Evolutionary conservation across 2,888 invertebrate species (phyloP).

Genomic region (Tillus elongatus): DNA sequence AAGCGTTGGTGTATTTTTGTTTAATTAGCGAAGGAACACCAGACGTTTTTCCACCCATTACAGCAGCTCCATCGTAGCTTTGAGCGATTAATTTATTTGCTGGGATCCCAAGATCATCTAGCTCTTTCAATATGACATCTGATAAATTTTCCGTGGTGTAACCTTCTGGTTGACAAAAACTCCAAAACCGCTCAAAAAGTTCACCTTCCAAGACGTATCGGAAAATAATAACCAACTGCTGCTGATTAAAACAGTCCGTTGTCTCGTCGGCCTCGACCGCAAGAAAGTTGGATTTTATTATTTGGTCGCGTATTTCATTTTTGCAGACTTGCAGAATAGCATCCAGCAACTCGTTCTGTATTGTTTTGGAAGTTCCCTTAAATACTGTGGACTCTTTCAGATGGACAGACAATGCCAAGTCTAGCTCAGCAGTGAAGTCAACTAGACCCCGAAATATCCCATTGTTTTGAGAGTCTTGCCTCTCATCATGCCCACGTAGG

Average conservation of each 20-base stretch:
- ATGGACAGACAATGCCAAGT: conserved; percentile 11
- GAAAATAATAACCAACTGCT: conserved; percentile 24
- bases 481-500: conserved; percentile 24
- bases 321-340: conserved; percentile 27
- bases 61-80: conserved; percentile 27
- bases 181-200: conserved; percentile 23
- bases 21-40: conserved; percentile 26
- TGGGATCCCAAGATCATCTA: conserved; percentile 8
- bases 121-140: conserved; percentile 14
- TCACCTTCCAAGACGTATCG: conserved; percentile 20
- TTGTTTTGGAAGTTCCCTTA: conserved; percentile 18
- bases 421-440: conserved; percentile 16
- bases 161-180: conserved; percentile 16
- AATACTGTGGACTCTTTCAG: conserved; percentile 11
- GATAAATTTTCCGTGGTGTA: conserved; percentile 15
- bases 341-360: conserved; percentile 31
- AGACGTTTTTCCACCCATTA: conserved; percentile 21
- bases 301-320: conserved; percentile 25
- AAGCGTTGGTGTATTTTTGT: conserved; percentile 17
- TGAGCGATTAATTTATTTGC: conserved; percentile 25
- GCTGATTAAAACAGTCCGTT: conserved; percentile 19
- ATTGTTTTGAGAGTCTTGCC: conserved; percentile 13
- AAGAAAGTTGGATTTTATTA: conserved; percentile 17
- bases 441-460: conserved; percentile 15
- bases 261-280: conserved; percentile 21